These are phyloP conservation scores for Aurelia aurita complex sp. Pacific DNA, from an alignment of 30 jellyfish, hydroid and myxozoan genomes.

Conservation along the genomic window DNA sequence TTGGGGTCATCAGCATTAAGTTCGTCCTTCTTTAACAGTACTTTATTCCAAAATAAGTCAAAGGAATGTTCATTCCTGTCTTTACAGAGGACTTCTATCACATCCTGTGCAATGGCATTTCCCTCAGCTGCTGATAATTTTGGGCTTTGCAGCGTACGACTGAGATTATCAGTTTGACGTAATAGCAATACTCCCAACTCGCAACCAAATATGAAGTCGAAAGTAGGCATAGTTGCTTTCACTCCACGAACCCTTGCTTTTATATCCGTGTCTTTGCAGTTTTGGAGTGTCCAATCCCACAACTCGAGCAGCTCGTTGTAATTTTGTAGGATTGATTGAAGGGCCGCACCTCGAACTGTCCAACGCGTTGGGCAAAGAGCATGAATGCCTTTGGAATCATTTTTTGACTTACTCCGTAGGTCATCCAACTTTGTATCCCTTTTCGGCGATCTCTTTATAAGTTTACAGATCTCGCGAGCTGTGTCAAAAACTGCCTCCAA, in stretches of 20 bases:
- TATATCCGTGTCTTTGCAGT: constrained; percentile 31
- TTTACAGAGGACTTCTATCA: neutral
- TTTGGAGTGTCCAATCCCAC: constrained; percentile 33
- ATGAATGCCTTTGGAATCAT: constrained; percentile 31
- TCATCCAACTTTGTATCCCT: constrained; percentile 32
- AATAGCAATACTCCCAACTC: neutral
- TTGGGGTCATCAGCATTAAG: no score
- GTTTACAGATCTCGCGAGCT: constrained; percentile 10
- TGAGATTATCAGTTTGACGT: neutral
- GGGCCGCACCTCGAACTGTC: constrained; percentile 57
- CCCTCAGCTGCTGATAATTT: neutral
- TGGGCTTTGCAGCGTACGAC: neutral
- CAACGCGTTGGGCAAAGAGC: constrained; percentile 51
- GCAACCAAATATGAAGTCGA: neutral
- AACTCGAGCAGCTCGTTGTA: constrained; percentile 37
- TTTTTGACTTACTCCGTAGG: neutral
- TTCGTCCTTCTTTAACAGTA: no score
- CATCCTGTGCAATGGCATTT: neutral
- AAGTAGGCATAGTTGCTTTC: constrained; percentile 5
- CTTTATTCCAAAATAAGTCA: no score
- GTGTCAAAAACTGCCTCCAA: constrained; percentile 8
- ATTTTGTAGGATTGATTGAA: constrained; percentile 26
- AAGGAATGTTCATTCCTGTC: neutral
- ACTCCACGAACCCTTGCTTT: constrained; percentile 49
- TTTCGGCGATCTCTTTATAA: neutral